phyloP scores from a whole-genome alignment of 2,888 invertebrate species.

The Perizoma affinitatum region DNA sequence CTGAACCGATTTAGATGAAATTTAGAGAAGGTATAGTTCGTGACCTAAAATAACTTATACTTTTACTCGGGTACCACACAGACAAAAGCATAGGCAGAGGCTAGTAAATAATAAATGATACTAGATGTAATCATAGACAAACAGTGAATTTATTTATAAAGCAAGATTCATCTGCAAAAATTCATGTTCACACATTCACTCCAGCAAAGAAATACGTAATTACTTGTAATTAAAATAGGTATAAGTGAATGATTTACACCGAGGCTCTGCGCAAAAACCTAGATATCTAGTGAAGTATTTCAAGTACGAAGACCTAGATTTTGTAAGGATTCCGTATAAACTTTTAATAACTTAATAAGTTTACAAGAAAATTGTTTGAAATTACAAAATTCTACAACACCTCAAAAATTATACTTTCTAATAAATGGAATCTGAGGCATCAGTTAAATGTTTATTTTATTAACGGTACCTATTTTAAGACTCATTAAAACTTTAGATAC shows the following conservation, averaged over 20 bases:
- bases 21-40: too few relatives aligned
- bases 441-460: too few relatives aligned
- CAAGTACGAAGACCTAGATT: slow-evolving; percentile 7
- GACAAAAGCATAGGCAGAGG: neutral
- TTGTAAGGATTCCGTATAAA: slow-evolving; percentile 14
- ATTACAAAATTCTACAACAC: too few relatives aligned
- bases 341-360: too few relatives aligned
- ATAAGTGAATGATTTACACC: slow-evolving; percentile 55
- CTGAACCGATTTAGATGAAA: too few relatives aligned
- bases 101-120: neutral
- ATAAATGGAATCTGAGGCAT: too few relatives aligned
- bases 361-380: too few relatives aligned
- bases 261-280: slow-evolving; percentile 29
- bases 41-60: too few relatives aligned
- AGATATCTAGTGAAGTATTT: slow-evolving; percentile 23
- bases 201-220: slow-evolving; percentile 50
- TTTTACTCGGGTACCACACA: too few relatives aligned
- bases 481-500: too few relatives aligned
- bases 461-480: too few relatives aligned
- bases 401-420: too few relatives aligned
- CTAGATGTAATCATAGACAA: neutral
- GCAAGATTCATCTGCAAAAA: slow-evolving; percentile 31
- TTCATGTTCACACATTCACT: slow-evolving; percentile 54
- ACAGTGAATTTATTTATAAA: neutral
- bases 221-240: slow-evolving; percentile 50